phyloP scores from a whole-genome alignment of 2,888 invertebrate species.

The Allygus modestus region DNA sequence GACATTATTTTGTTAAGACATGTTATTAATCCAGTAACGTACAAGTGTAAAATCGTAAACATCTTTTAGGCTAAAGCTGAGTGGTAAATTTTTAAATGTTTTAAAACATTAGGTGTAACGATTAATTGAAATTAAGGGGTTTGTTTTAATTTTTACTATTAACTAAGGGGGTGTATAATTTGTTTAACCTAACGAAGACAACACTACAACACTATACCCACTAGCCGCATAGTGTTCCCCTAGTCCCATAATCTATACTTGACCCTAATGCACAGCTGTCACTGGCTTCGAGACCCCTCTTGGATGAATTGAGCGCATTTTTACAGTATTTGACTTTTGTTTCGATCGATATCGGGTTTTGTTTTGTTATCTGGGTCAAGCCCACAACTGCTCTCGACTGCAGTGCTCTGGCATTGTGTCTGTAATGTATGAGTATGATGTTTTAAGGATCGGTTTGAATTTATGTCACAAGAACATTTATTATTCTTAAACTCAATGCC shows the following conservation, averaged over 20 bases:
- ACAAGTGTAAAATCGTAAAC: too few relatives aligned
- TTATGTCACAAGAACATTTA: too few relatives aligned
- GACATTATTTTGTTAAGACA: too few relatives aligned
- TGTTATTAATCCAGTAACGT: too few relatives aligned
- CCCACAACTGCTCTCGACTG: neutral
- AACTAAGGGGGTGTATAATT: neutral
- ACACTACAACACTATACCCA: too few relatives aligned
- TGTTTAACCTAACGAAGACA: neutral
- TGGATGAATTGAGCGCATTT: constrained; percentile 5
- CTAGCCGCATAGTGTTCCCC: neutral
- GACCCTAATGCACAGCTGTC: constrained; percentile 16
- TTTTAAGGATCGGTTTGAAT: neutral
- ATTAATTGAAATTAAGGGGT: too few relatives aligned
- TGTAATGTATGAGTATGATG: neutral
- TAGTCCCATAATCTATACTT: neutral
- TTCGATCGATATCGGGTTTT: constrained; percentile 17
- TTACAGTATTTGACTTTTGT: constrained; percentile 45
- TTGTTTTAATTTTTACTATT: too few relatives aligned
- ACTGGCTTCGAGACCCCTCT: neutral
- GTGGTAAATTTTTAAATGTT: too few relatives aligned
- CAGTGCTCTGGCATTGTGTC: neutral
- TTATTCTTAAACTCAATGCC: too few relatives aligned
- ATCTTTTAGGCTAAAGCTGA: too few relatives aligned
- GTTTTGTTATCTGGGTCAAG: constrained; percentile 37
- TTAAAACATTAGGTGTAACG: too few relatives aligned